These are phyloP conservation scores for Embiotoca jacksoni DNA, from an alignment of 2,113 vertebrate genomes.

Conservation along the genomic window DNA sequence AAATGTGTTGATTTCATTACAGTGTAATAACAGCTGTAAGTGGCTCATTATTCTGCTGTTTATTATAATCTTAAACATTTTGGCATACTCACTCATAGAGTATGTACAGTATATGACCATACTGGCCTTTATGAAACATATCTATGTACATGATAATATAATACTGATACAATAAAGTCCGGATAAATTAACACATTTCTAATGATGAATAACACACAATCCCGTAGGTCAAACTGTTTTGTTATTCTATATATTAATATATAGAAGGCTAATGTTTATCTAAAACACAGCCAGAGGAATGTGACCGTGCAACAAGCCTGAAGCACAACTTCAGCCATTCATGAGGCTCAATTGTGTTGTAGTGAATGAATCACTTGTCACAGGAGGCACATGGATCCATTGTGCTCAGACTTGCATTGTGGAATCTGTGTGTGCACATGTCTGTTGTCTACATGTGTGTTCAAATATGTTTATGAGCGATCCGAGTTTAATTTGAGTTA, in stretches of 20 bases:
- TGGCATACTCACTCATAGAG: too few species aligned
- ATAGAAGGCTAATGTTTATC: background rate
- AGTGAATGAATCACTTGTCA: slow-evolving; percentile 57
- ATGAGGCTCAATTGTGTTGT: slow-evolving; percentile 3
- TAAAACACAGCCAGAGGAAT: background rate
- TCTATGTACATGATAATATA: too few species aligned
- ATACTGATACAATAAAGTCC: too few species aligned
- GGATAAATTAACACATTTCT: too few species aligned
- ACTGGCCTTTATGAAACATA: too few species aligned
- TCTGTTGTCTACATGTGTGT: slow-evolving; percentile 33
- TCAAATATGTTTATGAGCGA: slow-evolving; percentile 35
- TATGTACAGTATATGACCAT: too few species aligned
- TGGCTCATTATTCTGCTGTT: too few species aligned
- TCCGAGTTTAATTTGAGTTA: slow-evolving; percentile 71
- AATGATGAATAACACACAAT: too few species aligned
- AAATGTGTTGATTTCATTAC: too few species aligned
- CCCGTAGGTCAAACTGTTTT: background rate
- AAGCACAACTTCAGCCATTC: slow-evolving; percentile 5
- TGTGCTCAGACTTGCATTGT: slow-evolving; percentile 42
- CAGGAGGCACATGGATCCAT: slow-evolving; percentile 42
- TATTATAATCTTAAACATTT: too few species aligned
- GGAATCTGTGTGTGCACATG: slow-evolving; percentile 27
- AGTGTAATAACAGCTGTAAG: too few species aligned
- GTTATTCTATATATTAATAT: background rate
- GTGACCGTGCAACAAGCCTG: background rate